phyloP scores from a whole-genome alignment of 2,797 vertebrate genomes.

The Girardinus metallicus region DNA sequence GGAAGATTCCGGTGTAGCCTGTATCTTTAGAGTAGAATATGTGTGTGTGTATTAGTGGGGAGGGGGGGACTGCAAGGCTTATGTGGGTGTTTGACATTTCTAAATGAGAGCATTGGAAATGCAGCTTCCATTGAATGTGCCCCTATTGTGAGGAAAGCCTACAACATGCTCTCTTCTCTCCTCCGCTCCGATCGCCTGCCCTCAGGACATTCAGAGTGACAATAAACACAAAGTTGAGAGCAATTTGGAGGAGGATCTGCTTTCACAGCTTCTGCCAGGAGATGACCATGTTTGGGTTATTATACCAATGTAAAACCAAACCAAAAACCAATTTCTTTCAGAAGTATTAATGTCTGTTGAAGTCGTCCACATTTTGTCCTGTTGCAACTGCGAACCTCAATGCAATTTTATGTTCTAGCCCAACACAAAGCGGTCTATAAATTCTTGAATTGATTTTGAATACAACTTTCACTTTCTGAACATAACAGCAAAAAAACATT shows the following conservation, averaged over 20 bases:
- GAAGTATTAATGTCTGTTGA: not conserved
- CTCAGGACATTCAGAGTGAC: not conserved
- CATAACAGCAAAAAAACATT: not conserved
- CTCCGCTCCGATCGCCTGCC: not conserved
- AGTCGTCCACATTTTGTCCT: not conserved
- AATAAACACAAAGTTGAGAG: constrained; percentile 26
- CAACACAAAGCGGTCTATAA: not conserved
- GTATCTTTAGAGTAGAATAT: constrained; percentile 28
- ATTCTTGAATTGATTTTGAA: not conserved
- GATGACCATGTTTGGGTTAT: not conserved
- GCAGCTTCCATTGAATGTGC: constrained; percentile 42
- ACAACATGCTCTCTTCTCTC: constrained; percentile 11
- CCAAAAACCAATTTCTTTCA: not conserved
- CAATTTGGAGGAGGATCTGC: constrained; percentile 25
- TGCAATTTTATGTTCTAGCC: not conserved
- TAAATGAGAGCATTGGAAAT: constrained; percentile 54
- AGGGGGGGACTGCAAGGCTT: constrained; percentile 22
- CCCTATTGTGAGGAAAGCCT: constrained; percentile 43
- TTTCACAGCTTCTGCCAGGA: not conserved
- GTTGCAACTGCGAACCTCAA: not conserved
- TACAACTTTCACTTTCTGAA: not conserved
- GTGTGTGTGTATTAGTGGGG: not conserved
- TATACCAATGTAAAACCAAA: not conserved
- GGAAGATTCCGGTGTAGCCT: constrained; percentile 54
- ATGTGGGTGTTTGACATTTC: constrained; percentile 68